Base-by-base conservation (phyloP, 2,888 invertebrate genomes). In the Tipula unca region DNA sequence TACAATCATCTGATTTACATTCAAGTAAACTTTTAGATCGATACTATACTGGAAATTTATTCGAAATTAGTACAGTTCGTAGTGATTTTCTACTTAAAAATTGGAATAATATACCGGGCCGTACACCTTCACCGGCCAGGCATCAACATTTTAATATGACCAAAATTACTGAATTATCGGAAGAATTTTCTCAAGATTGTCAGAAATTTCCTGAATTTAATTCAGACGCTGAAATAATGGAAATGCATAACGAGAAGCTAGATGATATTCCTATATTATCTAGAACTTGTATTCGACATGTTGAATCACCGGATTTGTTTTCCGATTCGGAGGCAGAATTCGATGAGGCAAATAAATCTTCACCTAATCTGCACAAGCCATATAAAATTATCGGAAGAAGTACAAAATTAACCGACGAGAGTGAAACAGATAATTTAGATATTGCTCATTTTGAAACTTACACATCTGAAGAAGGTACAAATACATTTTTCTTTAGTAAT, bases 31-130 rank as follows among this genome's bases (percentile, higher is more conserved):
- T n/a, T 10, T n/a, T 87, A 85, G 87, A 89, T 25, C 86, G 89
- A n/a, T 93, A 91, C 88, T 93, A 92, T 89, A 90, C 93, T 3
- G 87, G 89, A 20, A 88, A 90, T 86, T 89, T 93, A 83, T 88
- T 94, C 83, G 90, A 92, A 86, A 90, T 90, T 85, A 90, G 90
- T 42, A 87, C 85, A 83, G 88, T 89, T 83, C 90, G 89, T 87
- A 89, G 90, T 48, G 92, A 93, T 29, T 90, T 90, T 88, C 90
- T 94, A 85, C 89, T 95, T n/a, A 93, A 91, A 89, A 91, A 93
- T 88, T 94, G 94, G 93, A 89, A 90, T 29, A 88, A 90, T 84
- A 94, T 95, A 88, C 93, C 93, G 3, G 94, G 95, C 0, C 91
- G 95, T 86, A 93, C 94, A 85, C 94, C 94, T 0, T 35, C 83